A percentile compares a stretch with the other conserved stretches of the same genome.
phyloP scores from a whole-genome alignment of 2,888 invertebrate species.

The Altica lythri region DNA sequence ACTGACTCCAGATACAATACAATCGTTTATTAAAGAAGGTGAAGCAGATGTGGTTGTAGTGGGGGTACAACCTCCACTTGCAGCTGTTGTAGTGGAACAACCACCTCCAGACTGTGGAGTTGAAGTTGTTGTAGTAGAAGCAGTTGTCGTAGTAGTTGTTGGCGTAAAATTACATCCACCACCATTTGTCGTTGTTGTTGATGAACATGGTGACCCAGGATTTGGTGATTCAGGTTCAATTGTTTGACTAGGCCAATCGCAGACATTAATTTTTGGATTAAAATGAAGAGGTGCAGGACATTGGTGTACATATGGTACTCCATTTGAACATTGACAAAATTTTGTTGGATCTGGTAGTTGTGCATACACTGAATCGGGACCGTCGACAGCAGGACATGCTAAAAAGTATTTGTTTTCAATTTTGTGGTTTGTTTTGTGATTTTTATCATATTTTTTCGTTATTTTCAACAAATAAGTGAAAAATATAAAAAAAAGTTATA shows the following conservation, averaged over 20 bases:
- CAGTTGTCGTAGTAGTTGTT: background rate
- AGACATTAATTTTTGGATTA: slow-evolving; percentile 36
- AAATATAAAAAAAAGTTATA: background rate
- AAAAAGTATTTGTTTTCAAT: background rate
- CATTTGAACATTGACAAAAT: slow-evolving; percentile 40
- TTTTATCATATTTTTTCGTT: background rate
- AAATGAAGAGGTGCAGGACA: slow-evolving; percentile 41
- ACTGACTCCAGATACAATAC: background rate
- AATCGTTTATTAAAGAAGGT: background rate
- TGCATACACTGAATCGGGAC: slow-evolving; percentile 27
- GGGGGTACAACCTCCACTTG: background rate
- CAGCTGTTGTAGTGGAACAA: background rate
- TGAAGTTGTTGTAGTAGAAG: background rate
- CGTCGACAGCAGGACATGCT: slow-evolving; percentile 36
- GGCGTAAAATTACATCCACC: background rate
- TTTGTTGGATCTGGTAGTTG: slow-evolving; percentile 34
- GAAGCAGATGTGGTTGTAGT: background rate
- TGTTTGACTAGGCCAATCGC: slow-evolving; percentile 30
- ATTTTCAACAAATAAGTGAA: background rate
- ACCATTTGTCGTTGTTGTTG: background rate
- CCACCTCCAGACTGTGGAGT: too few relatives aligned
- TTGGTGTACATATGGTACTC: slow-evolving; percentile 34
- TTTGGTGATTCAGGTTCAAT: too few relatives aligned
- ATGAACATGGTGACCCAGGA: slow-evolving; percentile 18
- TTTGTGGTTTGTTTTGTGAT: background rate